These are phyloP conservation scores for Aurelia sp. DNA, from an alignment of 30 jellyfish, hydroid and myxozoan genomes.

Conservation along the genomic window DNA sequence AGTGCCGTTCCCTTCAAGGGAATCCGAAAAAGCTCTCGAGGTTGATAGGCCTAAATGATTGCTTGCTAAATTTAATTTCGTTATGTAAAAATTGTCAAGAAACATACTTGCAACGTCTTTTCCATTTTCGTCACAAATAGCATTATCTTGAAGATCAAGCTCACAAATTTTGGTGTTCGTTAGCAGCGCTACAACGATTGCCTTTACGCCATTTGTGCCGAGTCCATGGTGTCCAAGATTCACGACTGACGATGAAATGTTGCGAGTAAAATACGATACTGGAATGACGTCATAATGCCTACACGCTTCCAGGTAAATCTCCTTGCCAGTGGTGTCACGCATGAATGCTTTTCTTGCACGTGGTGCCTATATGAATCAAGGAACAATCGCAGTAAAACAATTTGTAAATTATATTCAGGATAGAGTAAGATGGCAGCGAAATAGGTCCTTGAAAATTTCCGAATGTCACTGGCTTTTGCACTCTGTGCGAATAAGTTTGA, in stretches of 20 bases:
- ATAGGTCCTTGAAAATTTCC: too few relatives aligned
- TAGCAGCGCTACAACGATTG: slow-evolving; percentile 57
- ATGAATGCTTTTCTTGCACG: slow-evolving; percentile 42
- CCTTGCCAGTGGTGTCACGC: slow-evolving; percentile 65
- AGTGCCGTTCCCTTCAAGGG: slow-evolving; percentile 65
- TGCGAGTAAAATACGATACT: slow-evolving; percentile 62
- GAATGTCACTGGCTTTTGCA: too few relatives aligned
- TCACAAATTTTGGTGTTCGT: slow-evolving; percentile 54
- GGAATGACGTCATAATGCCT: slow-evolving; percentile 57
- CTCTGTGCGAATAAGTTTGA: too few relatives aligned
- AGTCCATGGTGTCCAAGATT: slow-evolving; percentile 70
- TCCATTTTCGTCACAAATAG: slow-evolving; percentile 61
- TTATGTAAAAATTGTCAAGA: slow-evolving; percentile 56
- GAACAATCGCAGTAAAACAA: neutral
- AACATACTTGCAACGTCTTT: slow-evolving; percentile 56
- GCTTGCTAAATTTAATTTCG: slow-evolving; percentile 29
- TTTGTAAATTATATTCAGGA: neutral
- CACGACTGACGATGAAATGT: slow-evolving; percentile 47
- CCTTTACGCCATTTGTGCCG: slow-evolving; percentile 61
- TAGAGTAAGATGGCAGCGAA: too few relatives aligned
- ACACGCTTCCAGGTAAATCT: slow-evolving; percentile 63
- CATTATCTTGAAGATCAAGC: slow-evolving; percentile 66
- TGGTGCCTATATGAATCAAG: slow-evolving; percentile 39
- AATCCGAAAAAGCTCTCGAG: slow-evolving; percentile 43
- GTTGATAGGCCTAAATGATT: slow-evolving; percentile 51